phyloP scores from a whole-genome alignment of 2,113 vertebrate genomes.

The Colaptes auratus region DNA sequence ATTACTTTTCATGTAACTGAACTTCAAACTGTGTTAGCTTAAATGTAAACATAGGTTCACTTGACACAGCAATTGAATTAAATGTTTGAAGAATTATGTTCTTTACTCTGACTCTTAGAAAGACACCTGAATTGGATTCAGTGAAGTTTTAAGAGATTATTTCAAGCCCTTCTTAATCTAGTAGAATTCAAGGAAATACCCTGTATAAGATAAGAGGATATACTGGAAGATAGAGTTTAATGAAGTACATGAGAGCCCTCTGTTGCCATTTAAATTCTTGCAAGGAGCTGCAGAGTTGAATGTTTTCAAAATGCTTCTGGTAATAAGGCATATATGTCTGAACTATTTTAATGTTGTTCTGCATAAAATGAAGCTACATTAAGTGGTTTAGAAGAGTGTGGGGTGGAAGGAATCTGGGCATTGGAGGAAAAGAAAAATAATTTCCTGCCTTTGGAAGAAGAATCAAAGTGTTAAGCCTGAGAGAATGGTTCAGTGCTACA shows the following conservation, averaged over 20 bases:
- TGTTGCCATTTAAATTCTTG: constrained; percentile 48
- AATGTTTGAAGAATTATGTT: background rate
- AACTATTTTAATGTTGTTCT: background rate
- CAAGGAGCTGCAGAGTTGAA: background rate
- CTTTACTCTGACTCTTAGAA: background rate
- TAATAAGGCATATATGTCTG: background rate
- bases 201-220: background rate
- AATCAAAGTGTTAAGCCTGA: background rate
- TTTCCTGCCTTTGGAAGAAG: background rate
- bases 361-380: background rate
- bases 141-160: background rate
- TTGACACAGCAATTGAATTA: background rate
- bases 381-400: background rate
- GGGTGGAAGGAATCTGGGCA: background rate
- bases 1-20: background rate
- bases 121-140: background rate
- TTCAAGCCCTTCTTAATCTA: background rate
- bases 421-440: background rate
- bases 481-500: background rate
- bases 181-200: background rate
- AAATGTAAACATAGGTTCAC: background rate
- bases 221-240: background rate
- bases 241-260: constrained; percentile 44
- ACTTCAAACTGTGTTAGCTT: background rate
- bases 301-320: background rate